These are phyloP conservation scores for Yponomeuta cagnagella DNA, from an alignment of 2,888 invertebrate species.

Conservation along the genomic window DNA sequence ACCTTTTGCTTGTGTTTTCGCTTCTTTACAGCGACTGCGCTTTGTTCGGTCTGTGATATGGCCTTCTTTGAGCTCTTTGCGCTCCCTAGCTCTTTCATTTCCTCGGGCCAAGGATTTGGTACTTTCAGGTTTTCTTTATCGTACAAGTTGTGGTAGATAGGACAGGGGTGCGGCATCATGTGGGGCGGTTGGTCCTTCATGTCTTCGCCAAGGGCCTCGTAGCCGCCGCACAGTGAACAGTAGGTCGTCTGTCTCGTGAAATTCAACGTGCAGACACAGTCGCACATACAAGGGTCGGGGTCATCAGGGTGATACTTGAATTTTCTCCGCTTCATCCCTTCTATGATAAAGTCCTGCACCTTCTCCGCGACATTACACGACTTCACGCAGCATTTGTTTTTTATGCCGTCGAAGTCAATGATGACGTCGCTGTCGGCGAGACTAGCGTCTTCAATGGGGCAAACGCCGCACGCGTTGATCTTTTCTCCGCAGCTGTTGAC, in stretches of 20 bases:
- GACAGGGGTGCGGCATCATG: constrained; percentile 59
- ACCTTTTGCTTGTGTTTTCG: not conserved
- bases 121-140: constrained; percentile 49
- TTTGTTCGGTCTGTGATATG: not conserved
- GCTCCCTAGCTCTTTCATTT: constrained; percentile 7
- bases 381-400: constrained; percentile 56
- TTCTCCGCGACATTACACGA: constrained; percentile 53
- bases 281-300: constrained; percentile 56
- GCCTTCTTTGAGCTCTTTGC: not conserved
- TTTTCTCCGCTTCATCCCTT: constrained; percentile 35
- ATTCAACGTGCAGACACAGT: constrained; percentile 59
- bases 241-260: constrained; percentile 59
- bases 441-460: constrained; percentile 33
- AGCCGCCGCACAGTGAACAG: constrained; percentile 62
- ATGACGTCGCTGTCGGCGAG: constrained; percentile 60
- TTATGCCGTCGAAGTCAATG: constrained; percentile 47
- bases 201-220: constrained; percentile 59
- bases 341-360: constrained; percentile 57
- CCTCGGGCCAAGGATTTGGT: constrained; percentile 45
- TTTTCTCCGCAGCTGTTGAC: constrained; percentile 31
- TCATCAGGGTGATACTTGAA: constrained; percentile 27
- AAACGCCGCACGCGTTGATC: not conserved
- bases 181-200: constrained; percentile 47
- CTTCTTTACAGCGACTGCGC: not conserved
- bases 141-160: constrained; percentile 62